phyloP scores from a whole-genome alignment of 2,113 vertebrate genomes.

The Muntiacus muntjak region DNA sequence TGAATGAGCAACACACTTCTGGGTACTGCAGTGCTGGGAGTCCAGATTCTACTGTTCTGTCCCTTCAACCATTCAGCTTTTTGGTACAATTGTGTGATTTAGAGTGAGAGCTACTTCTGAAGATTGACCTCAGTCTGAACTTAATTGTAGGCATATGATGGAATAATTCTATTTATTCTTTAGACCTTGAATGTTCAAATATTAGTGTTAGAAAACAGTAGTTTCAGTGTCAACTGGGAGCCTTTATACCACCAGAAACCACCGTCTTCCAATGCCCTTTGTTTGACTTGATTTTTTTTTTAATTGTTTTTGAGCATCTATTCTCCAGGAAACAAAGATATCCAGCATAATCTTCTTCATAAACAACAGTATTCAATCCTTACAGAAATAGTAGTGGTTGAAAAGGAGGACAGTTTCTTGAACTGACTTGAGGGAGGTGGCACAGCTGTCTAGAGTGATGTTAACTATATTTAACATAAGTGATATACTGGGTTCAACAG shows the following conservation, averaged over 20 bases:
- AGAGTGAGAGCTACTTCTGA: not conserved
- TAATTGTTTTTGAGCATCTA: not conserved
- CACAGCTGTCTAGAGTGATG: not conserved
- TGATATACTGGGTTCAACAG: not conserved
- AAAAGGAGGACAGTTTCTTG: not conserved
- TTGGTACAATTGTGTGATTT: not conserved
- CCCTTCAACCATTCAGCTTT: not conserved
- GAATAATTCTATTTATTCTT: not conserved
- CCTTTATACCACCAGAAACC: not conserved
- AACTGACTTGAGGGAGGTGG: not conserved
- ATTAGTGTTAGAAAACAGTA: not conserved
- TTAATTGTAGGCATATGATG: not conserved
- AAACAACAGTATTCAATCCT: not conserved
- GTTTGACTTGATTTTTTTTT: not conserved
- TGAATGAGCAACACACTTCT: not conserved
- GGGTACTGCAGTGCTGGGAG: rapidly evolving
- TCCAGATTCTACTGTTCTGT: not conserved
- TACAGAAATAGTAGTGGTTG: not conserved
- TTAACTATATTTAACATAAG: not conserved
- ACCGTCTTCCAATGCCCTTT: not conserved
- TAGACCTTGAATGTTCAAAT: not conserved
- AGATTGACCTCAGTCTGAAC: not conserved
- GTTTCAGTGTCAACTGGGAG: not conserved
- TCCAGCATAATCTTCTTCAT: not conserved
- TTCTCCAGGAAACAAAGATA: not conserved